Conservation (phyloP, 2,888 invertebrate genomes). For the Trisateles emortualis region DNA sequence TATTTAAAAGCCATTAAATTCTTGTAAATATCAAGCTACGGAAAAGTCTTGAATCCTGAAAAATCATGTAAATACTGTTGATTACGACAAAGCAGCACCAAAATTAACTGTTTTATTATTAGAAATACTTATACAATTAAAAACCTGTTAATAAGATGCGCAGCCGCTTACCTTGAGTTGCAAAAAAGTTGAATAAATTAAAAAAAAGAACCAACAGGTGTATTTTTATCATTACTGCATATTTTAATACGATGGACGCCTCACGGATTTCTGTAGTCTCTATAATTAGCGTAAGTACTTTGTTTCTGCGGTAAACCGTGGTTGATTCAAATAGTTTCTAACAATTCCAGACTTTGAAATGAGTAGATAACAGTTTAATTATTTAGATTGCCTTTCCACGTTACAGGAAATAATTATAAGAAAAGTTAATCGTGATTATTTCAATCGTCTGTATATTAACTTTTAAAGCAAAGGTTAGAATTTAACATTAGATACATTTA, state of each 20-base stretch:
- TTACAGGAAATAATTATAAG: conserved; percentile 19
- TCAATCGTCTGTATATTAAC: neutral
- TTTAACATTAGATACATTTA: conserved; percentile 1
- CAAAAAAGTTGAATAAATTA: conserved; percentile 7
- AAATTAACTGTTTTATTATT: neutral
- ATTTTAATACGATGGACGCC: conserved; percentile 3
- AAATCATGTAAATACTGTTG: no score
- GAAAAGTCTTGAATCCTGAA: no score
- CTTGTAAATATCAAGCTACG: no score
- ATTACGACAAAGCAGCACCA: neutral
- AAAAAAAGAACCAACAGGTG: neutral
- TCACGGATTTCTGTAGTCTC: conserved; percentile 5
- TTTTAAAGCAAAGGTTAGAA: neutral
- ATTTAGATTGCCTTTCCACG: conserved; percentile 19
- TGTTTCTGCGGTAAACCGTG: neutral
- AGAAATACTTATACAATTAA: conserved; percentile 6
- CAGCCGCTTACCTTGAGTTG: conserved; percentile 9
- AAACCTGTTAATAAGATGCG: conserved; percentile 12
- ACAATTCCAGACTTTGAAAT: neutral
- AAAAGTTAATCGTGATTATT: neutral
- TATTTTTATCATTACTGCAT: conserved; percentile 7
- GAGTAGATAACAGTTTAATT: conserved; percentile 12
- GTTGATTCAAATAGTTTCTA: neutral
- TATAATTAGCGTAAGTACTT: neutral
- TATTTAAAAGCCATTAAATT: no score